phyloP scores from a whole-genome alignment of 2,113 vertebrate genomes.

The Gopherus flavomarginatus region DNA sequence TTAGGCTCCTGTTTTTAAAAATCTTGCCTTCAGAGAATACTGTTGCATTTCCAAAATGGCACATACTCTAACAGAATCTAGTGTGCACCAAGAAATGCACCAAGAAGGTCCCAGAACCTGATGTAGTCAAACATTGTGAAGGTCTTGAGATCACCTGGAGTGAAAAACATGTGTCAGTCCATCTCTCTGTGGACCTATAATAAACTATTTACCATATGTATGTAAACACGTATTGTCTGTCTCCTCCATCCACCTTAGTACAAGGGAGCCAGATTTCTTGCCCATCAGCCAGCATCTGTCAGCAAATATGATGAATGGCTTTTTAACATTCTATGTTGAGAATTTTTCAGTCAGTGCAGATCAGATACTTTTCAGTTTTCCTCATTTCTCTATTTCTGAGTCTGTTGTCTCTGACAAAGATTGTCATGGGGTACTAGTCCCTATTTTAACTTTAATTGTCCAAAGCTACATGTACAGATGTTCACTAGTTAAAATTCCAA shows the following conservation, averaged over 20 bases:
- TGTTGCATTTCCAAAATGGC: not conserved
- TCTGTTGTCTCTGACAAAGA: not conserved
- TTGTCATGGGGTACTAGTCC: not conserved
- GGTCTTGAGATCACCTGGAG: not conserved
- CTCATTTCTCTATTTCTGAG: not conserved
- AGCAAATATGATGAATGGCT: not conserved
- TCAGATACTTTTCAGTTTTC: not conserved
- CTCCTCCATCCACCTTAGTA: not conserved
- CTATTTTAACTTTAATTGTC: not conserved
- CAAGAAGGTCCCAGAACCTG: not conserved
- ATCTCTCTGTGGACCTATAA: not conserved
- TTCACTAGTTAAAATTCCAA: rapidly evolving
- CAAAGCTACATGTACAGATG: not conserved
- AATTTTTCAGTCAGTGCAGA: not conserved
- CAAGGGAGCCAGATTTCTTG: not conserved
- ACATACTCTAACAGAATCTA: not conserved
- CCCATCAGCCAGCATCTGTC: not conserved
- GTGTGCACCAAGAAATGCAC: rapidly evolving
- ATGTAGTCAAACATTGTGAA: not conserved
- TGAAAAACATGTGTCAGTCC: not conserved
- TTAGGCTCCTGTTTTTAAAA: not conserved
- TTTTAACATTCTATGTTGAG: not conserved
- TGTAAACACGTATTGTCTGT: not conserved
- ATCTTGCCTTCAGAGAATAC: not conserved
- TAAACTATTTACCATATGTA: not conserved